These are phyloP conservation scores for Rhagoletis zephyria DNA, from an alignment of 1,140 invertebrate genomes.

Conservation along the genomic window DNA sequence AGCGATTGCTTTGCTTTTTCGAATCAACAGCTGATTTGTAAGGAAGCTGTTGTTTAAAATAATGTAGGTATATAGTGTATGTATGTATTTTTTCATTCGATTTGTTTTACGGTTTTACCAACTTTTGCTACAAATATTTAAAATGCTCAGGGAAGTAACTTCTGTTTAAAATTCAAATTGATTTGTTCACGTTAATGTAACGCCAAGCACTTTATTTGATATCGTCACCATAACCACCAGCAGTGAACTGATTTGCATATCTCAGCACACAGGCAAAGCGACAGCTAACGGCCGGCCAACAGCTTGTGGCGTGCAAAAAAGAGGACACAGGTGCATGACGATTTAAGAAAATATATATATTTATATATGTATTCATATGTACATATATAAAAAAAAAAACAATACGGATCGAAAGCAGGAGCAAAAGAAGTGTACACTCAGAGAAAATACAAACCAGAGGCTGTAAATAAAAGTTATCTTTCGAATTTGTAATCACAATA, in stretches of 20 bases:
- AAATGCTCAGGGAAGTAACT: not conserved
- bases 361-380: not conserved
- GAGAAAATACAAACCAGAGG: not conserved
- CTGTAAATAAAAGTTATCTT: no score
- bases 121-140: not conserved
- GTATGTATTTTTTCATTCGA: not conserved
- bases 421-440: not conserved
- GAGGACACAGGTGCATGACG: not conserved
- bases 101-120: not conserved
- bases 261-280: not conserved
- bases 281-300: not conserved
- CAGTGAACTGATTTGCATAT: slow-evolving; percentile 32
- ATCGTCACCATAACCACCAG: not conserved
- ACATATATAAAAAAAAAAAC: not conserved
- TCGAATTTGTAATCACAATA: no score
- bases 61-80: no score
- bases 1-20: no score
- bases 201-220: slow-evolving; percentile 14
- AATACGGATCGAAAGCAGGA: not conserved
- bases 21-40: no score
- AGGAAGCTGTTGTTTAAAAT: no score
- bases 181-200: not conserved
- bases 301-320: not conserved
- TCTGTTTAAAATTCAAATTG: not conserved
- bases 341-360: no score